Evolutionary conservation across 1,140 invertebrate species (phyloP).

Genomic region (Portunus trituberculatus): DNA sequence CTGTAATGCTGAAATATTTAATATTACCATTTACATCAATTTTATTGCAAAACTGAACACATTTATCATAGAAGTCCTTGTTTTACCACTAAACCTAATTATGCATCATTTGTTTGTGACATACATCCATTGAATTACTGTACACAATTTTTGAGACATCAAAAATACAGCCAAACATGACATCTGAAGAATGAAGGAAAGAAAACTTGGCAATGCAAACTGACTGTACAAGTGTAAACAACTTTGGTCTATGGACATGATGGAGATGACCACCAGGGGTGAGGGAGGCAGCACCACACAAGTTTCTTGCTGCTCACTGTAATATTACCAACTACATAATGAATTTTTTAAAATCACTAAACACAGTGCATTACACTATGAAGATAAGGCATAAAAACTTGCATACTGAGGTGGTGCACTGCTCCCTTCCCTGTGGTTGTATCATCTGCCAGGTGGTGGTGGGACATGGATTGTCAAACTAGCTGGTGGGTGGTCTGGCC

Average conservation of each 20-base stretch:
- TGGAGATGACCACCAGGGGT: neutral
- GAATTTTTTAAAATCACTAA: neutral
- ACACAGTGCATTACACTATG: neutral
- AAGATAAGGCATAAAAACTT: neutral
- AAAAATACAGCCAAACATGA: neutral
- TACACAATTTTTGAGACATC: constrained; percentile 26
- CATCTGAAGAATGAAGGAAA: neutral
- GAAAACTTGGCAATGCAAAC: constrained; percentile 66
- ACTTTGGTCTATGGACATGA: constrained; percentile 71
- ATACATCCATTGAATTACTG: constrained; percentile 51
- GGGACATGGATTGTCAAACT: constrained; percentile 68
- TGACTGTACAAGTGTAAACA: constrained; percentile 68
- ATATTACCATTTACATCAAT: constrained; percentile 2
- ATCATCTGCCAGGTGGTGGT: constrained; percentile 51
- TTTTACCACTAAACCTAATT: constrained; percentile 56
- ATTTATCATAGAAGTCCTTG: constrained; percentile 23
- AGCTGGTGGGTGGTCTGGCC: constrained; percentile 37
- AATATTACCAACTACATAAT: neutral
- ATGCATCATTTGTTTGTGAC: constrained; percentile 66
- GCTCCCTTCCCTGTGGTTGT: neutral
- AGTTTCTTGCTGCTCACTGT: neutral
- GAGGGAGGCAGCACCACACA: neutral
- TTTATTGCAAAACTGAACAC: neutral
- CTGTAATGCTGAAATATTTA: neutral
- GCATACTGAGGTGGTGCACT: neutral